Percentiles rank a stretch among this genome's conserved stretches.
phyloP scores from a whole-genome alignment of 2,113 vertebrate species.

The Montifringilla adamsi region DNA sequence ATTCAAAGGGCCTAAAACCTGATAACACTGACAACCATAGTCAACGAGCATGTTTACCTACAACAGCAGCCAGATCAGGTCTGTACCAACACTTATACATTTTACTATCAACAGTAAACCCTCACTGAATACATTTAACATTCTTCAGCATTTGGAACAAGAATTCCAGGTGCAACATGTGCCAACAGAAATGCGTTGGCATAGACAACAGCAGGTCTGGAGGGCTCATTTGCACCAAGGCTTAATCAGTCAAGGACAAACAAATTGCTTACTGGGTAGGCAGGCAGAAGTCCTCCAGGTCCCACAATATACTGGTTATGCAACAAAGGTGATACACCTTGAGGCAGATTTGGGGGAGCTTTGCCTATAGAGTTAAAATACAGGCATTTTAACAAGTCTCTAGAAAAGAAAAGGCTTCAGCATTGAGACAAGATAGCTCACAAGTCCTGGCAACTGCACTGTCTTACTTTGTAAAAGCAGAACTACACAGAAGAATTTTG shows the following conservation, averaged over 20 bases:
- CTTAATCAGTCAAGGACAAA: not conserved
- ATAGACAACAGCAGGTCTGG: not conserved
- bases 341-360: conserved; percentile 91
- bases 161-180: not conserved
- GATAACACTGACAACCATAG: not conserved
- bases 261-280: conserved; percentile 87
- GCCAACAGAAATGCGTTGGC: not conserved
- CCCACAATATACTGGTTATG: conserved; percentile 98
- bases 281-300: conserved; percentile 92
- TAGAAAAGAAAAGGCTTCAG: not conserved
- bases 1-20: not conserved
- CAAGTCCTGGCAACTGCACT: not conserved
- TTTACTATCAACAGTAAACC: not conserved
- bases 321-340: conserved; percentile 89
- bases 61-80: not conserved
- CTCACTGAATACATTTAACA: not conserved
- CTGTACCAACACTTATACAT: not conserved
- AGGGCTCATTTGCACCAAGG: not conserved
- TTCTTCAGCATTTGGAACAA: not conserved
- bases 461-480: not conserved
- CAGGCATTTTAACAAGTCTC: not conserved
- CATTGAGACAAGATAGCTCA: not conserved
- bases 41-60: not conserved
- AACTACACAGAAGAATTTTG: not conserved
- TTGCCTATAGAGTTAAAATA: conserved; percentile 81